Base-by-base conservation (phyloP, 1,140 invertebrate genomes). In the Dendroctonus valens region DNA sequence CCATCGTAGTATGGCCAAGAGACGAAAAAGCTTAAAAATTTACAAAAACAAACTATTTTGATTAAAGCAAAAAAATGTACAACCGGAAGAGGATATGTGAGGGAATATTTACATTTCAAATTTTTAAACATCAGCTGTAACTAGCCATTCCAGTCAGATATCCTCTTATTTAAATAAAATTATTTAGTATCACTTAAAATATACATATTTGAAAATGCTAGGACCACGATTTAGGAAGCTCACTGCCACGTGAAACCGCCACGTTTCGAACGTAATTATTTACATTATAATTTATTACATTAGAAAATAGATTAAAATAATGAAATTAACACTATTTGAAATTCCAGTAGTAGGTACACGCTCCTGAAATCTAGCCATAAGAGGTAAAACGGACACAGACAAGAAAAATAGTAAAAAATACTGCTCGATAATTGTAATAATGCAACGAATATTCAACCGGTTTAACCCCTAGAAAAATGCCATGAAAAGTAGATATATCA, bases 211-310 rank as follows among this genome's bases (percentile, higher is more conserved):
- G 12, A 46, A 41, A 63, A 52, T 54, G 61, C 52, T 63, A 63
- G 61, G 52, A 63, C 51, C 61, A 61, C 39, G 50, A 48, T 37
- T 63, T 63, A 54, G 61, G 61, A 55, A 46, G 61, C 51, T 55
- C 51, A 63, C 59, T 52, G 59, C 59, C 59, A n/a, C n/a, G n/a
- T n/a, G n/a, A n/a, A n/a, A n/a, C n/a, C n/a, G n/a, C n/a, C n/a
- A 14, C 26, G 37, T 49, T 59, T 59, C 37, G 38, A 39, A 54
- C 38, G 52, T 54, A 54, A 54, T 37, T 54, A 54, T 54, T 39
- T 54, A 54, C 52, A 58, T 14, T 58, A 58, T 58, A 58, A 58
- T 58, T 58, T 42, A 42, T 58, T 44, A 58, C 26, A 1, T 26
- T 26, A 26, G 26, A 26, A 26, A 26, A 3, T 26, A 26, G 26